Conservation (phyloP, 2,888 invertebrate species). For the Synanthedon myopaeformis region DNA sequence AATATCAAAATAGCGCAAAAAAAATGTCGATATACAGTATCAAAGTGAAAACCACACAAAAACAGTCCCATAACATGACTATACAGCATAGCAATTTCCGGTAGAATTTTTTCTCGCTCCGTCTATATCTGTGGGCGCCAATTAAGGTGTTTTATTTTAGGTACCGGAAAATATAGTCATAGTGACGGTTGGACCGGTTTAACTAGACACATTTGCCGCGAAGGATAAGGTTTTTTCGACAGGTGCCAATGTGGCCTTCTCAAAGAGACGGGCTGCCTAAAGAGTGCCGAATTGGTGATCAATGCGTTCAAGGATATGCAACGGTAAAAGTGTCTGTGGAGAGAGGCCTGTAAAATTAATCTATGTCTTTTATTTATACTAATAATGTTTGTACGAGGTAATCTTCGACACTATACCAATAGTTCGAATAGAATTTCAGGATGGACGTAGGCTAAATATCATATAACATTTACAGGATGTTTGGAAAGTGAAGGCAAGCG, state of each 20-base stretch:
- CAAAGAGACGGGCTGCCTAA: slow-evolving; percentile 16
- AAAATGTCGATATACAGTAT: not conserved
- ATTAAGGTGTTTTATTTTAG: slow-evolving; percentile 40
- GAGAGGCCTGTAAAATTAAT: too few relatives aligned
- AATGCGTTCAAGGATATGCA: too few relatives aligned
- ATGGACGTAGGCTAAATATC: too few relatives aligned
- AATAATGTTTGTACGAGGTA: too few relatives aligned
- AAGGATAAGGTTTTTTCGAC: slow-evolving; percentile 41
- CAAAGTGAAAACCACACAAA: not conserved
- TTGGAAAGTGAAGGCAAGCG: too few relatives aligned
- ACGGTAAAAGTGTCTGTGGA: too few relatives aligned
- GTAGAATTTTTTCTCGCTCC: slow-evolving; percentile 25
- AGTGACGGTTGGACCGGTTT: slow-evolving; percentile 40
- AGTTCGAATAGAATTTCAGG: too few relatives aligned
- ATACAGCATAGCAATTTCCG: slow-evolving; percentile 39
- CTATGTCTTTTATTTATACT: too few relatives aligned
- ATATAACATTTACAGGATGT: too few relatives aligned
- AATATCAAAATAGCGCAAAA: too few relatives aligned
- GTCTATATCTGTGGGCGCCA: slow-evolving; percentile 17
- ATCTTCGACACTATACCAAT: too few relatives aligned
- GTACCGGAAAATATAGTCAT: slow-evolving; percentile 31
- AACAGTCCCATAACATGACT: slow-evolving; percentile 13
- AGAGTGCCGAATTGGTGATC: too few relatives aligned
- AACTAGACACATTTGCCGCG: slow-evolving; percentile 25
- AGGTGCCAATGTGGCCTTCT: slow-evolving; percentile 27